phyloP scores from a whole-genome alignment of 2,113 vertebrate genomes.

The Grammomys surdaster region DNA sequence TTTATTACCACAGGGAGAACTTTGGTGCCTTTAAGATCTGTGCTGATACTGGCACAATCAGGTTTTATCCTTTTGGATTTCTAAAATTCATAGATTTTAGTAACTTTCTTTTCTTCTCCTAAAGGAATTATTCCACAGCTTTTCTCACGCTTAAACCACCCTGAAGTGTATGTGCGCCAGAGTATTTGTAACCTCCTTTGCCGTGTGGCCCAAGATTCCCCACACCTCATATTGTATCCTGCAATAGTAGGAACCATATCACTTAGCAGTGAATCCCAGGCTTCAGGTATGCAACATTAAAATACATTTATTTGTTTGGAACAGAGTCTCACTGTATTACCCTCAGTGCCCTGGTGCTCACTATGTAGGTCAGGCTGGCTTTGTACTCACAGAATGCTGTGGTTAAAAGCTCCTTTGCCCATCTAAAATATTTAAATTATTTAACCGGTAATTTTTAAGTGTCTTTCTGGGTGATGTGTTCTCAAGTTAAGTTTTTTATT shows the following conservation, averaged over 20 bases:
- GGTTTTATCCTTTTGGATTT: slow-evolving; percentile 10
- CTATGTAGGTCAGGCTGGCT: neutral
- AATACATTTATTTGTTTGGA: neutral
- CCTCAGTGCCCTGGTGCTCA: neutral
- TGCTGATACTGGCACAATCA: neutral
- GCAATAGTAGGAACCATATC: slow-evolving; percentile 99
- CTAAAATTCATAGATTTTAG: neutral
- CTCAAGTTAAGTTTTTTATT: neutral
- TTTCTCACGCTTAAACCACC: slow-evolving; percentile 98
- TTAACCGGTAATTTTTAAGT: neutral
- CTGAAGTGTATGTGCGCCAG: slow-evolving; percentile 97
- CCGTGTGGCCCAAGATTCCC: slow-evolving; percentile 97
- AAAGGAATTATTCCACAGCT: slow-evolving; percentile 98
- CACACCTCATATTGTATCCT: slow-evolving; percentile 97
- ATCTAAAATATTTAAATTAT: neutral
- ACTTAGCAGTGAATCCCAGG: slow-evolving; percentile 95
- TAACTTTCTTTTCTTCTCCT: slow-evolving; percentile 25
- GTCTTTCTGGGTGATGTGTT: neutral
- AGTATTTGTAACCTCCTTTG: slow-evolving; percentile 98
- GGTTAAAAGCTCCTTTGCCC: neutral
- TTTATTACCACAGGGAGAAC: slow-evolving; percentile 28
- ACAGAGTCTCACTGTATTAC: neutral
- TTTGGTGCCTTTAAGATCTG: neutral
- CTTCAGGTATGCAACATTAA: slow-evolving; percentile 88
- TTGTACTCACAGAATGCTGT: neutral